A percentile compares a stretch with the other conserved stretches of the same genome.
Evolutionary conservation across 2,888 invertebrate genomes (phyloP).

Genomic region (Chaitophorus viminalis): DNA sequence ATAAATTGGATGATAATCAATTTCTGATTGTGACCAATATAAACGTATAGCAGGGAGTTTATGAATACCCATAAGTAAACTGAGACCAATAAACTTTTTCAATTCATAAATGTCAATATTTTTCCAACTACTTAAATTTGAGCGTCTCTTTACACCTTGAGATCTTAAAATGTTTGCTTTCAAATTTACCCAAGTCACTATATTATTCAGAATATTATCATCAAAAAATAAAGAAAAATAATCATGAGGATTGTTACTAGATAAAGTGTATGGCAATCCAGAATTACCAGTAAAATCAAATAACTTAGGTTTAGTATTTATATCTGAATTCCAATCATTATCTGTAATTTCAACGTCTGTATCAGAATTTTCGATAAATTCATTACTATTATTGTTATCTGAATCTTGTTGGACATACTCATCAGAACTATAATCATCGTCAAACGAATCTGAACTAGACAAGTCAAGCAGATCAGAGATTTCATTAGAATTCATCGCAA

Average conservation of each 20-base stretch:
- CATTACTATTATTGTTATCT: neutral
- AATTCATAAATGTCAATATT: neutral
- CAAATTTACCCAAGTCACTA: conserved; percentile 5
- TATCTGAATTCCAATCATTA: neutral
- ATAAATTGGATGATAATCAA: conserved; percentile 10
- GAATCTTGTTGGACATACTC: neutral
- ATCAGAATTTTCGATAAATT: neutral
- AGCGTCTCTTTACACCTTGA: neutral
- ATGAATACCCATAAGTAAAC: conserved; percentile 12
- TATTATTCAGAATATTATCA: neutral
- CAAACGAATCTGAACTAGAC: conserved; percentile 7
- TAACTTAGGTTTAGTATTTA: neutral
- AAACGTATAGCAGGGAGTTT: neutral
- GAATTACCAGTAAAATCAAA: conserved; percentile 8
- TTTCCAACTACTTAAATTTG: neutral
- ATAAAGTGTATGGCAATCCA: neutral
- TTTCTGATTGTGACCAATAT: conserved; percentile 9
- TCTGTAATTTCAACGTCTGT: neutral
- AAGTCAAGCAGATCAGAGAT: neutral
- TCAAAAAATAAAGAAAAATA: neutral
- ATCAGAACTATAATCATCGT: conserved; percentile 12
- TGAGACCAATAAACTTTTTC: conserved; percentile 8
- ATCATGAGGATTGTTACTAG: neutral
- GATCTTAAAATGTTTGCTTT: neutral
- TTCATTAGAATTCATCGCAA: neutral